A percentile compares a stretch with the other conserved stretches of the same genome.
These are phyloP conservation scores for Uloborus diversus DNA, from an alignment of 1,140 invertebrate species.

Conservation along the genomic window DNA sequence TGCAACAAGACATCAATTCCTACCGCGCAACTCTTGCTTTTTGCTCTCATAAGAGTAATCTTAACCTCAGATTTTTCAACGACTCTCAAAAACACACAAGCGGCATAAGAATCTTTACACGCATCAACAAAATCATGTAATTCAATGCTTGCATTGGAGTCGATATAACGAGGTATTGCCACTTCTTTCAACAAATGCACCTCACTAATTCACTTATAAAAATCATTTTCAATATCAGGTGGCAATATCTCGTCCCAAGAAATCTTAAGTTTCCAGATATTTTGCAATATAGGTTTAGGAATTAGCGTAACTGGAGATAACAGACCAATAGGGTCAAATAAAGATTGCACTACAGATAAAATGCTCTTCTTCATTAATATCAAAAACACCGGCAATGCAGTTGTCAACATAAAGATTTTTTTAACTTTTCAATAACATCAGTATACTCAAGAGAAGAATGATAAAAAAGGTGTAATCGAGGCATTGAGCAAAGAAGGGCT, in stretches of 20 bases:
- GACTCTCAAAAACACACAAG: neutral
- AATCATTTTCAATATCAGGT: neutral
- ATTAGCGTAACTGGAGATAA: constrained; percentile 6
- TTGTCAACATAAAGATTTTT: constrained; percentile 10
- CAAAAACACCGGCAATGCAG: neutral
- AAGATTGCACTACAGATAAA: neutral
- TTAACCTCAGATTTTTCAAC: neutral
- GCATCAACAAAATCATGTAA: neutral
- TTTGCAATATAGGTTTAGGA: neutral
- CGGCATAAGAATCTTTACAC: no score
- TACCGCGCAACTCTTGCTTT: no score
- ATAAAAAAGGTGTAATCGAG: neutral
- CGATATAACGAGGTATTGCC: neutral
- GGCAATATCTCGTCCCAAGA: neutral
- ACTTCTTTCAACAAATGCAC: neutral
- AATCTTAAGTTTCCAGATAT: no score
- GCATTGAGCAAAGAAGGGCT: neutral
- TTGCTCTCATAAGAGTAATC: neutral
- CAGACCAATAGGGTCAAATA: constrained; percentile 3
- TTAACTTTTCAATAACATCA: neutral
- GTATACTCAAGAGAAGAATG: neutral
- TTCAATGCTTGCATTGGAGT: neutral
- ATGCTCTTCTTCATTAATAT: neutral
- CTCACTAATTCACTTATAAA: neutral
- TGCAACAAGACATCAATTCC: no score